These are phyloP conservation scores for Drosophila tsacasi DNA, from an alignment of 1,140 invertebrate genomes.

Conservation along the genomic window DNA sequence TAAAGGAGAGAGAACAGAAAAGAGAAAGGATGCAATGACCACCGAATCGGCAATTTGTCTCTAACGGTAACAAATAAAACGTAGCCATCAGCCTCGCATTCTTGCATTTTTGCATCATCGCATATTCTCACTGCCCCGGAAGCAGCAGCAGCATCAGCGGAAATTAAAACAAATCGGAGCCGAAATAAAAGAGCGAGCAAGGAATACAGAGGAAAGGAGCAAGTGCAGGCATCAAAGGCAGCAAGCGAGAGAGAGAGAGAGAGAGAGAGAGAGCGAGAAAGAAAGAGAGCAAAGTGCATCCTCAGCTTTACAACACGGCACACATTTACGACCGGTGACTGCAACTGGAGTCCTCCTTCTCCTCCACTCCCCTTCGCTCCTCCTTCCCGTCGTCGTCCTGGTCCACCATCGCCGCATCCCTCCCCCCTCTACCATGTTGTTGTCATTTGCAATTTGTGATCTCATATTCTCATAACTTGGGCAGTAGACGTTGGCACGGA, in stretches of 20 bases:
- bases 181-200: constrained; percentile 34
- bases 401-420: constrained; percentile 4
- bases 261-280: constrained; percentile 14
- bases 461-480: constrained; percentile 65
- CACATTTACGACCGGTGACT: constrained; percentile 50
- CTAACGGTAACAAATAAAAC: constrained; percentile 48
- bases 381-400: constrained; percentile 3
- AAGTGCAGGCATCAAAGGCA: constrained; percentile 2
- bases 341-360: constrained; percentile 33
- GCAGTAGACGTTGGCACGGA: constrained; percentile 40
- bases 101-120: constrained; percentile 35
- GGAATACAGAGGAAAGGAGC: constrained; percentile 10
- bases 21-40: constrained; percentile 72
- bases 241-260: constrained; percentile 8
- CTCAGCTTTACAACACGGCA: constrained; percentile 33
- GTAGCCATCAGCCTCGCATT: constrained; percentile 31
- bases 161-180: constrained; percentile 73
- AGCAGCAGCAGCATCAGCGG: constrained; percentile 61
- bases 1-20: constrained; percentile 11
- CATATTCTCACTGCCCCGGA: constrained; percentile 49
- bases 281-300: constrained; percentile 31
- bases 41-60: constrained; percentile 75
- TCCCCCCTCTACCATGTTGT: constrained; percentile 2
- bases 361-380: background rate
- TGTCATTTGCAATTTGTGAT: constrained; percentile 64